A percentile compares a stretch with the other conserved stretches of the same genome.
Conservation (phyloP, 2,888 invertebrate genomes). For the Furcula furcula region DNA sequence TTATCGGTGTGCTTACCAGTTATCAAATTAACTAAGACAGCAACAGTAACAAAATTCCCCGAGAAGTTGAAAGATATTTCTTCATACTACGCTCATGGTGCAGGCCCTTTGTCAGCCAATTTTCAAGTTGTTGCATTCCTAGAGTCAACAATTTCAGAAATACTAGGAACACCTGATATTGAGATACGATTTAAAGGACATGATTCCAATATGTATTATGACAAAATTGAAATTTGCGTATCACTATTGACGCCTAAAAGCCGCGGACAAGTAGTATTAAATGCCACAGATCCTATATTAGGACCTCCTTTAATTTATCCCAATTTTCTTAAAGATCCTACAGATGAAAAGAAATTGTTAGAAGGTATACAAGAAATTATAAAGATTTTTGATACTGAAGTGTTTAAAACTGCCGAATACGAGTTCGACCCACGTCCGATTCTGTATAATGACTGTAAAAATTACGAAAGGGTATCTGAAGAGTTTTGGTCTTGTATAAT, state of each 20-base stretch:
- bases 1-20: conserved; percentile 70
- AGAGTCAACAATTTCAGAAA: conserved; percentile 63
- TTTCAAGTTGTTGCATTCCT: conserved; percentile 70
- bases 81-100: conserved; percentile 62
- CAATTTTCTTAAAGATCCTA: conserved; percentile 61
- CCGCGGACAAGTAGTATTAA: conserved; percentile 65
- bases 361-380: conserved; percentile 69
- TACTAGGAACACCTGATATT: conserved; percentile 65
- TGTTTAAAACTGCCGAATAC: conserved; percentile 60
- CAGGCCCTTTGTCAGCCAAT: conserved; percentile 69
- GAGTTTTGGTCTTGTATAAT: conserved; percentile 74
- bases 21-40: conserved; percentile 58
- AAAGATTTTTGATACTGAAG: conserved; percentile 71
- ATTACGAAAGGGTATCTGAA: conserved; percentile 61
- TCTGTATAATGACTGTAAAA: conserved; percentile 64
- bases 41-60: conserved; percentile 57
- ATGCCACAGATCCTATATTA: conserved; percentile 59
- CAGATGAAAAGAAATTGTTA: conserved; percentile 62
- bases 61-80: conserved; percentile 70
- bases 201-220: conserved; percentile 74
- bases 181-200: conserved; percentile 72
- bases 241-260: conserved; percentile 71
- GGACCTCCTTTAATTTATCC: conserved; percentile 72
- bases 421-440: conserved; percentile 68
- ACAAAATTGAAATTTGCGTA: conserved; percentile 66